Evolutionary conservation across 2,113 vertebrate genomes (phyloP).

Genomic region (Sturnira hondurensis): DNA sequence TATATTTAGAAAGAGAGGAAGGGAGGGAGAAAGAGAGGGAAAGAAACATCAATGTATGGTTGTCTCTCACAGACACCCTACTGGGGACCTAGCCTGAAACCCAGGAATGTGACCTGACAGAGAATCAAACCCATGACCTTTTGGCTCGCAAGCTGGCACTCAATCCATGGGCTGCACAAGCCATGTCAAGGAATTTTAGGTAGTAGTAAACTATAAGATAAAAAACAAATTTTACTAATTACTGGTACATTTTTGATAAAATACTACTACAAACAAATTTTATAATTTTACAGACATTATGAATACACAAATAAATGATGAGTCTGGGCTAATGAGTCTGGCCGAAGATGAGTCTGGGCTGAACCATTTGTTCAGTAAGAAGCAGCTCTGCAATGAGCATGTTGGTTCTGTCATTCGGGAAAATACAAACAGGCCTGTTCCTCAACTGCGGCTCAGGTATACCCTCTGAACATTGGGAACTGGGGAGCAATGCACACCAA

Average conservation of each 20-base stretch:
- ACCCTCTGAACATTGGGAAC: not conserved
- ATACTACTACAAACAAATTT: not conserved
- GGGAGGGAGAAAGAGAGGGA: no score
- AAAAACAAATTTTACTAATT: not conserved
- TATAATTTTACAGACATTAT: not conserved
- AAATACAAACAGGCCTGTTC: fast-evolving
- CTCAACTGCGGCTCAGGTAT: not conserved
- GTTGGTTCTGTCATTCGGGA: not conserved
- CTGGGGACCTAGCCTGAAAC: no score
- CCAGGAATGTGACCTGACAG: no score
- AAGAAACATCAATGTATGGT: no score
- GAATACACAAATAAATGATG: not conserved
- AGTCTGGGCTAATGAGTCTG: not conserved
- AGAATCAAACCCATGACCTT: no score
- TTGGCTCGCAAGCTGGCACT: no score
- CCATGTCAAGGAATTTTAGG: not conserved
- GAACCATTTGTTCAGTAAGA: not conserved
- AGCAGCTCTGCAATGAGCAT: not conserved
- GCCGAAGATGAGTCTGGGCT: not conserved
- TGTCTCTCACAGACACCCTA: no score
- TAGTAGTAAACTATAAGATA: not conserved
- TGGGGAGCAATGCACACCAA: not conserved
- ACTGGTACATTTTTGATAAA: not conserved
- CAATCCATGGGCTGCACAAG: no score
- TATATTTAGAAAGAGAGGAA: no score